Evolutionary conservation across 2,888 invertebrate species (phyloP).

Genomic region (Ichneumoninae sp.): DNA sequence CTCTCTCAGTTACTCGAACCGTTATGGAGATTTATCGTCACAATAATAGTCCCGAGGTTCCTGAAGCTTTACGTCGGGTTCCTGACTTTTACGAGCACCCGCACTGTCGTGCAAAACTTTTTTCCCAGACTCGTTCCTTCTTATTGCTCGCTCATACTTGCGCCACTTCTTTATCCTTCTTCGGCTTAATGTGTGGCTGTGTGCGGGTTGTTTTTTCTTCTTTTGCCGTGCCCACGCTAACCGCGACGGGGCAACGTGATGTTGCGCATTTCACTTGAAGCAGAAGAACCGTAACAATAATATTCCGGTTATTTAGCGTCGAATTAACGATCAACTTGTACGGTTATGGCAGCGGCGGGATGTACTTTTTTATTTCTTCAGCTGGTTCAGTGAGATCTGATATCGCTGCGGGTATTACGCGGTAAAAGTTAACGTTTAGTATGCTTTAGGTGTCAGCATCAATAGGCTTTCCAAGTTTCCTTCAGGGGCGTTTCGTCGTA

Average conservation of each 20-base stretch:
- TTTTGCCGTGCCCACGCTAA: neutral
- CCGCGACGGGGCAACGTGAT: slow-evolving; percentile 17
- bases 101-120: slow-evolving; percentile 43
- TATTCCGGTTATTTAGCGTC: neutral
- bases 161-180: slow-evolving; percentile 1
- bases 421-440: neutral
- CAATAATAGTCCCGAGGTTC: slow-evolving; percentile 50
- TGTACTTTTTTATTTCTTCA: neutral
- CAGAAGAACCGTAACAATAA: neutral
- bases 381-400: neutral
- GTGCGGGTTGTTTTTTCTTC: neutral
- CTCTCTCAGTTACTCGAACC: slow-evolving; percentile 31
- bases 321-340: neutral
- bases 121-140: slow-evolving; percentile 6
- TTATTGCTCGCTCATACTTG: slow-evolving; percentile 1
- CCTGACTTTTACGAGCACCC: slow-evolving; percentile 57
- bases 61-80: slow-evolving; percentile 28
- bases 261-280: slow-evolving; percentile 1
- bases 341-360: neutral
- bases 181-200: neutral
- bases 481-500: neutral
- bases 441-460: neutral
- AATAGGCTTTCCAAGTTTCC: neutral
- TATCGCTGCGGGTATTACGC: neutral
- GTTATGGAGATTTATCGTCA: slow-evolving; percentile 63